Percentiles rank a stretch among this genome's conserved stretches.
Conservation (phyloP, 2,113 vertebrate species). For the Rhinolophus sinicus region DNA sequence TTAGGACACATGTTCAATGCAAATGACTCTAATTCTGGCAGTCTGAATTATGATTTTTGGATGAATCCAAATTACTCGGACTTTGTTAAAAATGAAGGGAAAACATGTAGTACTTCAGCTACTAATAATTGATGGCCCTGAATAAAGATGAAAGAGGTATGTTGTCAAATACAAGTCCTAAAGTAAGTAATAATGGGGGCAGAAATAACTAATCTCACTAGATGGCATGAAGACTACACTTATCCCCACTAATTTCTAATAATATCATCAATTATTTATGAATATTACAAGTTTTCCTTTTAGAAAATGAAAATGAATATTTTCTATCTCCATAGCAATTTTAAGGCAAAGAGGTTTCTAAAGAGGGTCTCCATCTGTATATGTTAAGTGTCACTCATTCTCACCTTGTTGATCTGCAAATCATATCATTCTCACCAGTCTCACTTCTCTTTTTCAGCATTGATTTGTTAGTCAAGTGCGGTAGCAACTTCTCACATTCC, state of each 20-base stretch:
- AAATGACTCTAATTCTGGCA: slow-evolving; percentile 71
- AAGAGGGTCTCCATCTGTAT: neutral
- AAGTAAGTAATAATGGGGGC: neutral
- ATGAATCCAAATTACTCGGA: slow-evolving; percentile 21
- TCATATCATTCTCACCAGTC: slow-evolving; percentile 37
- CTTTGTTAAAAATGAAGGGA: slow-evolving; percentile 44
- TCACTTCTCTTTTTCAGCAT: neutral
- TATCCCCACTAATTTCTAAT: neutral
- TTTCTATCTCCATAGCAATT: neutral
- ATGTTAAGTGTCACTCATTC: slow-evolving; percentile 48
- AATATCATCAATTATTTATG: neutral
- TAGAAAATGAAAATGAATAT: neutral
- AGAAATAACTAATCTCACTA: neutral
- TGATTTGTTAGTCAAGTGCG: neutral
- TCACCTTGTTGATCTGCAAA: slow-evolving; percentile 58
- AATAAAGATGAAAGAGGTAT: neutral
- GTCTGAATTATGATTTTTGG: slow-evolving; percentile 57
- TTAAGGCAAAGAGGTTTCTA: slow-evolving; percentile 27
- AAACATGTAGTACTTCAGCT: neutral
- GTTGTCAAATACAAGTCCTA: neutral
- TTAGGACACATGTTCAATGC: slow-evolving; percentile 69
- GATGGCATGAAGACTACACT: neutral
- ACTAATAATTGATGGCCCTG: neutral
- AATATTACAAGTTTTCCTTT: neutral
- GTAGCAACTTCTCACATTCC: neutral